Conservation (phyloP, 1,140 invertebrate genomes). For the Babylonia areolata region DNA sequence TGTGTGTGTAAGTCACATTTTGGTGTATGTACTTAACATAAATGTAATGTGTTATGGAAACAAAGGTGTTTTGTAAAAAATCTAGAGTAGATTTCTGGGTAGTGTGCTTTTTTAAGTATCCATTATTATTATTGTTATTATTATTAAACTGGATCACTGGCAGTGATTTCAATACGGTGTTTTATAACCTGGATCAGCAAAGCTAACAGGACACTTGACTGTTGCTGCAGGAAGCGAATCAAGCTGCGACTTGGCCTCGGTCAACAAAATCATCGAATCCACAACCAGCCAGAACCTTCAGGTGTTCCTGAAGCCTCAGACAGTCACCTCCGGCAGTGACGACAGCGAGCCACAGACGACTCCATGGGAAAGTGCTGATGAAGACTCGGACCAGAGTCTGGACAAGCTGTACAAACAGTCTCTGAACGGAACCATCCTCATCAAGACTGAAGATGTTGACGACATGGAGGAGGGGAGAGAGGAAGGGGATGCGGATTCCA, state of each 20-base stretch:
- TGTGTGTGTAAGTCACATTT: too few species aligned
- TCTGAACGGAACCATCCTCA: not conserved
- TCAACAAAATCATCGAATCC: constrained; percentile 68
- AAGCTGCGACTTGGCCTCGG: constrained; percentile 74
- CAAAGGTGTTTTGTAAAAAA: too few species aligned
- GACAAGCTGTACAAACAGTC: constrained; percentile 40
- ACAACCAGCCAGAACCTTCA: constrained; percentile 65
- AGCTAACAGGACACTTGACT: too few species aligned
- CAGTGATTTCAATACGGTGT: too few species aligned
- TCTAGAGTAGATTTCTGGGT: too few species aligned
- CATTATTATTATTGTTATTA: too few species aligned
- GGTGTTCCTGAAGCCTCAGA: constrained; percentile 53
- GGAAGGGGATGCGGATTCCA: not conserved
- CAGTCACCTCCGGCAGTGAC: constrained; percentile 20
- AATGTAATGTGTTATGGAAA: too few species aligned
- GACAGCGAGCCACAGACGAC: constrained; percentile 38
- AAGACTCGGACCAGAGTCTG: constrained; percentile 38
- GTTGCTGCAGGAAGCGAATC: constrained; percentile 74
- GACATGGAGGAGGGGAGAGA: not conserved
- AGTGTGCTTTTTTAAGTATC: too few species aligned
- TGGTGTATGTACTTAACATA: too few species aligned
- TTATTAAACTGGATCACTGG: too few species aligned
- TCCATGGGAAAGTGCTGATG: constrained; percentile 25
- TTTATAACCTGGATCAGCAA: too few species aligned
- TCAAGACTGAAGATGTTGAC: not conserved